Percentiles rank a stretch among this genome's conserved stretches.
Conservation (phyloP, 2,797 vertebrate species). For the Pipistrellus pygmaeus region DNA sequence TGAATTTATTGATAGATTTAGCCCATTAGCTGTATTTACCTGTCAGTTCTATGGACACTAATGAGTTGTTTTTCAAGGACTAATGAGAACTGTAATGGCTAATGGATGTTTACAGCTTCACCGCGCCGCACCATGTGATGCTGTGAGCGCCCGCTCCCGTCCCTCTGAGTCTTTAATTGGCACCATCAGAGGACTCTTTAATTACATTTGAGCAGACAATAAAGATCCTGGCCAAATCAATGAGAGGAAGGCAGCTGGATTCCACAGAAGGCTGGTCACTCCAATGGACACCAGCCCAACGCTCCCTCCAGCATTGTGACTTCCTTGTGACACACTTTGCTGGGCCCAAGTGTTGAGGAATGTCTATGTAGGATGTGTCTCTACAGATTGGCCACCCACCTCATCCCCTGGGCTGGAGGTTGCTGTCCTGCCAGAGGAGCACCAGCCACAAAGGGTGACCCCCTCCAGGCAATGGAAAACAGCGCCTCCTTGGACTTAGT, state of each 20-base stretch:
- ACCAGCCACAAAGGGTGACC: background rate
- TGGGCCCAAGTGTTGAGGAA: background rate
- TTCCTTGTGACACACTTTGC: background rate
- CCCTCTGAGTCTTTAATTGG: slow-evolving; percentile 89
- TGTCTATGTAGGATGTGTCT: background rate
- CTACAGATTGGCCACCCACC: background rate
- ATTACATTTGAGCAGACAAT: slow-evolving; percentile 85
- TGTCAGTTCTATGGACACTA: slow-evolving; percentile 94
- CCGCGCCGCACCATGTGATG: slow-evolving; percentile 87
- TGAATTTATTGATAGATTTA: slow-evolving; percentile 95
- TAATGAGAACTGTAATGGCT: slow-evolving; percentile 95
- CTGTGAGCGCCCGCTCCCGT: slow-evolving; percentile 84
- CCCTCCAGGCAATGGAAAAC: background rate
- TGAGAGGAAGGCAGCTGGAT: slow-evolving; percentile 66
- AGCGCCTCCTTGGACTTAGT: background rate
- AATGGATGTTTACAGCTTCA: slow-evolving; percentile 95
- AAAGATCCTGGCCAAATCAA: slow-evolving; percentile 84
- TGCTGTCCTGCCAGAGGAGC: background rate
- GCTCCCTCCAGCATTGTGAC: background rate
- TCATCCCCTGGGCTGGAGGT: background rate
- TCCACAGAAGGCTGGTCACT: slow-evolving; percentile 70
- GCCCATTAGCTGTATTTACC: slow-evolving; percentile 96
- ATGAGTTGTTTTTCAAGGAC: slow-evolving; percentile 96
- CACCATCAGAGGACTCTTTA: slow-evolving; percentile 85
- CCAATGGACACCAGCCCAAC: background rate